Percentiles rank a stretch among this genome's conserved stretches.
phyloP scores from a whole-genome alignment of 2,797 vertebrate genomes.

The Characodon lateralis region DNA sequence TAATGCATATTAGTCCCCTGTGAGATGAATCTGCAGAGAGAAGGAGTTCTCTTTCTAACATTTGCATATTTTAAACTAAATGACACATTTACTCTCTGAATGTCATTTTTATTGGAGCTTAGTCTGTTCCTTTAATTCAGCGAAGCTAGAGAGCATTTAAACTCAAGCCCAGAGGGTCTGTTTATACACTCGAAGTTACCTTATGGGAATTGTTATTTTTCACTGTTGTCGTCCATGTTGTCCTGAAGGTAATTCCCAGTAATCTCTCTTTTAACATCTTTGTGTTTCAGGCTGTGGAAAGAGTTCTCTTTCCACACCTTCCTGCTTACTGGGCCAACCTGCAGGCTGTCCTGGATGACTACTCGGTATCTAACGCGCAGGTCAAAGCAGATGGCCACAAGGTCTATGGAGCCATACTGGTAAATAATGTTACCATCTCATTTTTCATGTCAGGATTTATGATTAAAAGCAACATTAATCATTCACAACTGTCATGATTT shows the following conservation, averaged over 20 bases:
- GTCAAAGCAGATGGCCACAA: constrained; percentile 96
- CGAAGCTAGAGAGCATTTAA: background rate
- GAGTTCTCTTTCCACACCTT: constrained; percentile 91
- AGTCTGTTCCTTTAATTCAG: background rate
- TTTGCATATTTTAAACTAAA: background rate
- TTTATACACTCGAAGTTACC: background rate
- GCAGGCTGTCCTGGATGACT: constrained; percentile 91
- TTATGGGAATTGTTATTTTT: background rate
- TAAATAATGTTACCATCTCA: background rate
- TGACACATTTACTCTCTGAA: background rate
- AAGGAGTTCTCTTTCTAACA: background rate
- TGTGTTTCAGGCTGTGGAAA: constrained; percentile 86
- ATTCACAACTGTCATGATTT: no score
- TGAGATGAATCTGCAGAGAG: no score
- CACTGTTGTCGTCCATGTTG: background rate
- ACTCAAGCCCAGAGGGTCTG: background rate
- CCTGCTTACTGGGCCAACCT: constrained; percentile 94
- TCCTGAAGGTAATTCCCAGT: background rate
- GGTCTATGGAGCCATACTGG: constrained; percentile 92
- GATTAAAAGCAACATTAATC: no score
- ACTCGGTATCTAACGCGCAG: constrained; percentile 93
- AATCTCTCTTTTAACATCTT: background rate
- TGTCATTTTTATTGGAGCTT: background rate
- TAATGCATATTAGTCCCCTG: background rate
- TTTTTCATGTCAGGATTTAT: no score